Conservation (phyloP, 2,113 vertebrate species). For the Cyanoliseus patagonus region DNA sequence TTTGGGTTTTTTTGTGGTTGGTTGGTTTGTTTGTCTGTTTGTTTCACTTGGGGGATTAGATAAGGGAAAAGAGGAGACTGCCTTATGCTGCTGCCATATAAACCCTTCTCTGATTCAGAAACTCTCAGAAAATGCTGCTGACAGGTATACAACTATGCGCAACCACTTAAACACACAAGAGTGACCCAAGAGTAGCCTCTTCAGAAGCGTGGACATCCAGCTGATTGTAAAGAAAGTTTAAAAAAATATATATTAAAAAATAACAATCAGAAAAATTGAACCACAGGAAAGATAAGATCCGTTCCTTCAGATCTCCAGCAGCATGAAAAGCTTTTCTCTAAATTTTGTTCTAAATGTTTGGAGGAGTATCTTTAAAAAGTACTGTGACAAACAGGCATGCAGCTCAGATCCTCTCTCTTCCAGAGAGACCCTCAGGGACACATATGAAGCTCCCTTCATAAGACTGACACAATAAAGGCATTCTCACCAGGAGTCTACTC, state of each 20-base stretch:
- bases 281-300: background rate
- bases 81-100: background rate
- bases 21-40: background rate
- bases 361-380: background rate
- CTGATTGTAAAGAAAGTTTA: background rate
- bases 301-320: background rate
- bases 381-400: background rate
- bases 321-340: background rate
- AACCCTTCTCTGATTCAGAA: background rate
- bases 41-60: background rate
- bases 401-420: background rate
- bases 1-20: background rate
- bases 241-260: background rate
- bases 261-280: background rate
- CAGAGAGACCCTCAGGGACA: background rate
- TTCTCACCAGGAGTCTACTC: background rate
- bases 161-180: background rate
- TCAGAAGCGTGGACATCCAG: background rate
- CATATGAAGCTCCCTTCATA: background rate
- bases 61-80: background rate
- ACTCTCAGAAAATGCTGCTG: background rate
- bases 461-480: background rate
- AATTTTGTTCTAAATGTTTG: background rate
- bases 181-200: background rate
- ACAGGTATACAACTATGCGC: background rate